Conservation (phyloP, 2,888 invertebrate genomes). For the Tachina lurida region DNA sequence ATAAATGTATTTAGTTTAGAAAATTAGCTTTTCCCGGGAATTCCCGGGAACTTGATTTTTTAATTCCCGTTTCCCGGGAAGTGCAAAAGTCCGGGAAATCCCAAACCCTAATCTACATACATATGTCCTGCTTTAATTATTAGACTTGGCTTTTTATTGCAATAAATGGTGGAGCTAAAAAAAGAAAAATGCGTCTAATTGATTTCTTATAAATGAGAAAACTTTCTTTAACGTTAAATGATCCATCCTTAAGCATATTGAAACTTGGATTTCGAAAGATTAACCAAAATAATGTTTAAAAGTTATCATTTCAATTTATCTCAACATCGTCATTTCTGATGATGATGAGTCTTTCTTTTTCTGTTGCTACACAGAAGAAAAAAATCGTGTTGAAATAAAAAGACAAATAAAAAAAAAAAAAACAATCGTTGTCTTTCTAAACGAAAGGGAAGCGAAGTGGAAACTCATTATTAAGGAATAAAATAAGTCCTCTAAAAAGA, state of each 20-base stretch:
- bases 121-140: not conserved
- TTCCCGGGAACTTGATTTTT: too few species aligned
- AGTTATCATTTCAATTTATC: conserved; percentile 42
- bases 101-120: not conserved
- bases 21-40: too few species aligned
- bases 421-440: conserved; percentile 20
- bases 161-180: not conserved
- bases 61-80: too few species aligned
- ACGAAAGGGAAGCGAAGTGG: not conserved
- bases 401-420: conserved; percentile 28
- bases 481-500: not conserved
- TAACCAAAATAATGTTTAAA: conserved; percentile 38
- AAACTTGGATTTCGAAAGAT: conserved; percentile 42
- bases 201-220: conserved; percentile 16
- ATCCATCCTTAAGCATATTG: conserved; percentile 12
- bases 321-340: not conserved
- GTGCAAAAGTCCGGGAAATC: too few species aligned
- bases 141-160: too few species aligned
- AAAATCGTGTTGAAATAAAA: conserved; percentile 31
- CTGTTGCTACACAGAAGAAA: conserved; percentile 15
- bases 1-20: too few species aligned
- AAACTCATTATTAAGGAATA: conserved; percentile 43
- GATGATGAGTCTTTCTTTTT: not conserved
- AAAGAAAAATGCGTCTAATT: conserved; percentile 25
- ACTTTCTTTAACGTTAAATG: not conserved